These are phyloP conservation scores for Neodontobutis hainanensis DNA, from an alignment of 2,113 vertebrate species.

Conservation along the genomic window DNA sequence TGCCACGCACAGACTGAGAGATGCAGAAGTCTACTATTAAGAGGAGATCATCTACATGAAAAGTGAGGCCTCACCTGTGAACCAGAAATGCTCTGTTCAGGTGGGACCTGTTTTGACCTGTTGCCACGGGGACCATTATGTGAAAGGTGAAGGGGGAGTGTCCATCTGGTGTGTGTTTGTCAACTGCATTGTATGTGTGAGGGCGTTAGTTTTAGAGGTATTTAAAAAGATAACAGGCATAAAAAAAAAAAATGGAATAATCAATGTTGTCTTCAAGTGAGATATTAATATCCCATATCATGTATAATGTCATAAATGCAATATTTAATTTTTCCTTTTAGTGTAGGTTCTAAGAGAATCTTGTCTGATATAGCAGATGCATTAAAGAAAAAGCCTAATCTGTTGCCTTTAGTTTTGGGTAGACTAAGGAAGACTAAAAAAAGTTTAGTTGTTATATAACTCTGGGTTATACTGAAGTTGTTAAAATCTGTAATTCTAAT, in stretches of 20 bases:
- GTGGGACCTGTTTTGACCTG: slow-evolving; percentile 78
- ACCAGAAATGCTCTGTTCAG: slow-evolving; percentile 67
- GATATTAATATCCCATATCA: no score
- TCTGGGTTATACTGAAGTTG: no score
- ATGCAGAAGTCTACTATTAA: slow-evolving; percentile 43
- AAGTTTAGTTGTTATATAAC: no score
- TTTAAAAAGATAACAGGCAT: slow-evolving; percentile 20
- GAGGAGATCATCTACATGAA: slow-evolving; percentile 46
- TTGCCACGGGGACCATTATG: slow-evolving; percentile 64
- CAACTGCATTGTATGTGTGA: slow-evolving; percentile 17
- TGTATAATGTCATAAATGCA: neutral
- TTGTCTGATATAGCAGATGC: no score
- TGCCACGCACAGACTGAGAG: slow-evolving; percentile 24
- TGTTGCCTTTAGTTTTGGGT: no score
- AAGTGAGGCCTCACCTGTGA: slow-evolving; percentile 70
- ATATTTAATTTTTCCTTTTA: no score
- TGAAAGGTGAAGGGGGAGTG: slow-evolving; percentile 43
- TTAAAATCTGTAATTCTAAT: no score
- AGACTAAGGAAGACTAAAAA: no score
- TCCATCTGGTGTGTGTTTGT: slow-evolving; percentile 65
- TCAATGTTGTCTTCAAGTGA: slow-evolving; percentile 3
- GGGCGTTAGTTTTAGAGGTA: slow-evolving; percentile 42
- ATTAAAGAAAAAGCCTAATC: no score
- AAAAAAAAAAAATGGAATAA: slow-evolving; percentile 24
- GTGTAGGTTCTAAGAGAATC: no score